A percentile compares a stretch with the other conserved stretches of the same genome.
phyloP scores from a whole-genome alignment of 2,113 vertebrate species.

The Tachysurus fulvidraco region DNA sequence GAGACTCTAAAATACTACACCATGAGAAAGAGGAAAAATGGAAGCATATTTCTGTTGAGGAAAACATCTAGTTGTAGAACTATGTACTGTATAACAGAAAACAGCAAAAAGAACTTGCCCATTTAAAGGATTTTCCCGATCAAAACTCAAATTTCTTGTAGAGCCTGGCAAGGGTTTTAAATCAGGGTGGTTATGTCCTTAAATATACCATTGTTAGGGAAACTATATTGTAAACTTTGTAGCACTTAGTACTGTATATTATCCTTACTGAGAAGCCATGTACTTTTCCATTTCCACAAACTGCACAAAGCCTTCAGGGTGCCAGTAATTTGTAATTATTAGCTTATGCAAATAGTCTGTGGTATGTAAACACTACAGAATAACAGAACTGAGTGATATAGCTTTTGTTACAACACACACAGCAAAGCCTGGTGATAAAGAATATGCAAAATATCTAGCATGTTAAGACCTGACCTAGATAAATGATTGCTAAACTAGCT shows the following conservation, averaged over 20 bases:
- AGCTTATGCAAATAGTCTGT: conserved; percentile 10
- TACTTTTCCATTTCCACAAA: conserved; percentile 3
- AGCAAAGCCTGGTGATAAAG: background rate
- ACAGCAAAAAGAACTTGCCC: background rate
- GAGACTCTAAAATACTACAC: background rate
- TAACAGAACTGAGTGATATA: background rate
- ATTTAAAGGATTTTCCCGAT: background rate
- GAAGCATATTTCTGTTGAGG: background rate
- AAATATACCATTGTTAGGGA: background rate
- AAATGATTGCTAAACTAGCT: background rate
- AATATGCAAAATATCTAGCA: background rate
- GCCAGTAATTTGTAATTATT: conserved; percentile 18
- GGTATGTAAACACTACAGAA: conserved; percentile 8
- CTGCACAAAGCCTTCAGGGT: conserved; percentile 12
- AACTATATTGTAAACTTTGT: background rate
- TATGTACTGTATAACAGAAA: background rate
- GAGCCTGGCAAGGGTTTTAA: background rate
- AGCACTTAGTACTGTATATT: background rate
- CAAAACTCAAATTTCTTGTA: background rate
- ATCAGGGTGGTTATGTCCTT: background rate
- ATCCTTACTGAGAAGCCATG: conserved; percentile 18
- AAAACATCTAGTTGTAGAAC: background rate
- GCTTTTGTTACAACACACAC: background rate
- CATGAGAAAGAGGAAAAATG: background rate
- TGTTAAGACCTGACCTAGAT: background rate